Evolutionary conservation across 2,888 invertebrate species (phyloP), one percentile per base, ranked within the genome.

Genomic region (Clivina fossor): DNA sequence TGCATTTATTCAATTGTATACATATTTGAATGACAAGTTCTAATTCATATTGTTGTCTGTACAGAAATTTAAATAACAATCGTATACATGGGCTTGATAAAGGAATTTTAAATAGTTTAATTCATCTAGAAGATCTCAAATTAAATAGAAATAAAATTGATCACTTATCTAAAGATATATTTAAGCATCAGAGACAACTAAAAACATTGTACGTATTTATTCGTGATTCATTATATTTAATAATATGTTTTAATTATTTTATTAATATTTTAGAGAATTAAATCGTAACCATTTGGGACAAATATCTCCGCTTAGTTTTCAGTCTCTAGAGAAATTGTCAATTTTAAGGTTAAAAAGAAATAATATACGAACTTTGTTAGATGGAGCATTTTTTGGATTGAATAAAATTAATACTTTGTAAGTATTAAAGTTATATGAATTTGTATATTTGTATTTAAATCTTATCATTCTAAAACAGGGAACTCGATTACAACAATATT

Each of bases 371-470:
- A 80, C 81, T 64, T 79, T 96, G 54, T 83, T 85, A 68, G 93
- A 93, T 79, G 95, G 93, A 54, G 88, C 93, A 49, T 96, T 96
- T 74, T 93, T 85, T 80, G 90, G 90, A 50, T 82, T 95, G 64
- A 83, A 81, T 61, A 85, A 82, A 61, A 83, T 94, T 60, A 80
- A 80, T 67, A 76, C 80, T 60, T 76, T 89, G 71, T 84, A 69
- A 72, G 74, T 71, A 56, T 19, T 44, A 48, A n/a, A n/a, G 35
- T 50, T 43, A 20, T 28, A 38, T 33, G 26, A 11, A 37, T 28
- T 49, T 43, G 30, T 56, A 16, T 7, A 35, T 38, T 8, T 22
- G 38, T 49, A n/a, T 30, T 51, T 32, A n/a, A 2, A 19, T 33
- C 9, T 33, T 33, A 26, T 32, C 7, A 15, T 33, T 35, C 18